Conservation (phyloP, 2,888 invertebrate species). For the Trachelus tabidus region DNA sequence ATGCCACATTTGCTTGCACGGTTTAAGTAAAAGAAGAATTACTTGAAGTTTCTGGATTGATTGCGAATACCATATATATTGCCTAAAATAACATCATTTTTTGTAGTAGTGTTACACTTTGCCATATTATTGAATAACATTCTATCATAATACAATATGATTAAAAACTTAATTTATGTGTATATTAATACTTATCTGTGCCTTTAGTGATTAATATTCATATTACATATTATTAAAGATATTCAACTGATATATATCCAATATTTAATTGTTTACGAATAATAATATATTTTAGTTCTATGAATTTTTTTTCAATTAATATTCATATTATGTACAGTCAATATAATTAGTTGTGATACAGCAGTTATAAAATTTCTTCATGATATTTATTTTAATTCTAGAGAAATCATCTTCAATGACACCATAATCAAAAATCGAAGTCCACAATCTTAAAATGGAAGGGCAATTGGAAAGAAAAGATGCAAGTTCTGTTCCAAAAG, state of each 20-base stretch:
- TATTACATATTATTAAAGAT: neutral
- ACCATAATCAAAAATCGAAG: neutral
- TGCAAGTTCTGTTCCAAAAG: slow-evolving; percentile 35
- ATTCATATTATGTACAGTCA: neutral
- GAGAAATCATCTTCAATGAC: neutral
- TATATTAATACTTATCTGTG: neutral
- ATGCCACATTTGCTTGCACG: neutral
- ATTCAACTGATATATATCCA: neutral
- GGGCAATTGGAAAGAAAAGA: slow-evolving; percentile 36
- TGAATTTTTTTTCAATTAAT: neutral
- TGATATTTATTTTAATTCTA: neutral
- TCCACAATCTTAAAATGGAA: slow-evolving; percentile 37
- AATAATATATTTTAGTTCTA: neutral
- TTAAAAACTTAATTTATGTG: neutral
- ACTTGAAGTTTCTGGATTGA: neutral
- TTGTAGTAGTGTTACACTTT: neutral
- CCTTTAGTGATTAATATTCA: neutral
- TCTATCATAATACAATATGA: neutral
- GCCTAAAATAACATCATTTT: neutral
- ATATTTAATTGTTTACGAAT: neutral
- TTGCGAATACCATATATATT: neutral
- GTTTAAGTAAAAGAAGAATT: neutral
- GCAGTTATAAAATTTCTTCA: neutral
- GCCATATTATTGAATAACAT: neutral
- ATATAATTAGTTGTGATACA: neutral